Evolutionary conservation across 2,888 invertebrate genomes (phyloP), one percentile per base, ranked within the genome.

Genomic region (Ametastegia equiseti): DNA sequence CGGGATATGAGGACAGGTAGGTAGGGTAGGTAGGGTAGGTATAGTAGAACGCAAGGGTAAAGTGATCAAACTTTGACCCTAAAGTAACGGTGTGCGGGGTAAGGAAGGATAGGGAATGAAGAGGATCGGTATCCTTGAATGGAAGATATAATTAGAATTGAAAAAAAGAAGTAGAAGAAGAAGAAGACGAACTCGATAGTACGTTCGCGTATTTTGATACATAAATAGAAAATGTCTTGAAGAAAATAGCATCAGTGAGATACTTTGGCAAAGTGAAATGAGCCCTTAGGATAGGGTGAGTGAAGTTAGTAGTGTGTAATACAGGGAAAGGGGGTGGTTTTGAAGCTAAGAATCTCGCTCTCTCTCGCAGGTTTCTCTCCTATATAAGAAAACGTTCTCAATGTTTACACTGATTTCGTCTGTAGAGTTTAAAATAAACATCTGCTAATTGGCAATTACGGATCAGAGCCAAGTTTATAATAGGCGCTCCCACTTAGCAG

Each of bases 381-480:
- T 36, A 36, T 42, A 45, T 57, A 60, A 50, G 57, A 60, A 75
- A 60, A 60, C 78, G 42, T 63, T 78, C 78, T 60, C 78, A 63
- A 78, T 63, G 78, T 78, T 45, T 45, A 45, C 78, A 78, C 63
- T 63, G 78, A 78, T 60, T 78, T 78, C 78, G 78, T 60, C 78
- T 57, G 78, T 63, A 63, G 78, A 60, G 75, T 75, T 78, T 57
- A 78, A 60, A 78, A 78, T 78, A 78, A 78, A 78, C 78, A 78
- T 78, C 63, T 60, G 63, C 78, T 78, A 78, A 78, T 78, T 78
- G 78, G 60, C 78, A 78, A 78, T 78, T 78, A 78, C 78, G 78
- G 63, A 63, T 78, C 78, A 78, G 60, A 78, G 78, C 63, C 78
- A 63, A 78, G 78, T 78, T 78, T 78, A 78, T 78, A 78, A 78